Evolutionary conservation across 2,113 vertebrate genomes (phyloP).

Genomic region (Thryonomys swinderianus): DNA sequence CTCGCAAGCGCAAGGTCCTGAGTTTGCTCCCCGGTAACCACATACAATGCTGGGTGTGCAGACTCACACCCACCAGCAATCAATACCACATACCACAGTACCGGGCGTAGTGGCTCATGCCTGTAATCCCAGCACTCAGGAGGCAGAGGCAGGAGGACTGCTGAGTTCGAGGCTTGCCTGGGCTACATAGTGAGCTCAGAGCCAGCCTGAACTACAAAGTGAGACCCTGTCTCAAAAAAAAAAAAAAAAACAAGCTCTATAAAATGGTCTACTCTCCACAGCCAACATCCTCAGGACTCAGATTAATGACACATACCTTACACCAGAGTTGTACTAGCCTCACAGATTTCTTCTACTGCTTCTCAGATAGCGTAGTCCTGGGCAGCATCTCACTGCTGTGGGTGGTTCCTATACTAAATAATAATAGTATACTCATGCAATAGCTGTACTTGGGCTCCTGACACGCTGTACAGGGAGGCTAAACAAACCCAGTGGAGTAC

Average conservation of each 20-base stretch:
- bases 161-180: too few relatives aligned
- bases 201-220: too few relatives aligned
- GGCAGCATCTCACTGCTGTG: neutral
- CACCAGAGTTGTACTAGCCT: neutral
- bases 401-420: neutral
- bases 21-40: too few relatives aligned
- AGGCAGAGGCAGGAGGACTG: too few relatives aligned
- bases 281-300: neutral
- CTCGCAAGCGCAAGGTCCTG: too few relatives aligned
- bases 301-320: neutral
- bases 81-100: too few relatives aligned
- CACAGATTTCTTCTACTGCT: neutral
- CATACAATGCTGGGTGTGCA: too few relatives aligned
- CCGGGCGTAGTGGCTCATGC: too few relatives aligned
- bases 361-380: neutral
- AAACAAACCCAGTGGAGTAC: neutral
- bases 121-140: too few relatives aligned
- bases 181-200: too few relatives aligned
- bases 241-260: neutral
- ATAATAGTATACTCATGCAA: constrained; percentile 9
- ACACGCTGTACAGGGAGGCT: neutral
- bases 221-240: too few relatives aligned
- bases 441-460: neutral
- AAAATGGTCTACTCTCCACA: neutral
- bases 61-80: too few relatives aligned